Evolutionary conservation across 2,888 invertebrate genomes (phyloP), one percentile per base, ranked within the genome.

Genomic region (Balanococcus diminutus): DNA sequence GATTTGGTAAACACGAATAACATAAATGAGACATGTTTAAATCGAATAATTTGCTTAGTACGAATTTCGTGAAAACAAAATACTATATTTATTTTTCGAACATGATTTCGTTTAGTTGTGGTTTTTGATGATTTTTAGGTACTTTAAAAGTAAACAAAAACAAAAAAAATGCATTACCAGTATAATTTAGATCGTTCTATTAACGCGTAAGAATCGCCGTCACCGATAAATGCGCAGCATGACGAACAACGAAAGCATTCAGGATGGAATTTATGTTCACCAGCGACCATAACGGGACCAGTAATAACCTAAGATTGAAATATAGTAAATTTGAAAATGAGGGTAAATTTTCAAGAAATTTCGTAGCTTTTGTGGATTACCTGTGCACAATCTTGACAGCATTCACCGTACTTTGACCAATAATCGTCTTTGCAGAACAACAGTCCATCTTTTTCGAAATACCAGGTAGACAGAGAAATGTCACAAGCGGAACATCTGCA

Each of bases 221-320:
- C 97, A 87, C 97, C 98, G 88, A 98, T 95, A 90, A 95, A 96
- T 3, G 93, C 92, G 42, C 93, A 92, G 90, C 98, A 98, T 39
- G 93, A 93, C 81, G 92, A 92, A 90, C 98, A 98, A 89, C 95
- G 94, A 91, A 98, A 98, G 91, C 98, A 98, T 92, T 98, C 98
- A 75, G 97, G 97, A 91, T 98, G 98, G 91, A 97, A 98, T 90
- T 96, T 96, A 91, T 97, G 97, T 89, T 96, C 96, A 39, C 97
- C 98, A 28, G 97, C 97, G 87, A 96, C 94, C 97, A 98, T 97
- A 88, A 97, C 96, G 32, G 97, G 97, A 0, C 97, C 97, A 0
- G 96, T 95, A 88, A 94, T 94, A 87, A 91, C 90, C 91, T 91
- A 88, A 86, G 89, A 88, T 46, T 91, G 88, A 86, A 89, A 88